Evolutionary conservation across 2,888 invertebrate species (phyloP).

Genomic region (Notodonta ziczac): DNA sequence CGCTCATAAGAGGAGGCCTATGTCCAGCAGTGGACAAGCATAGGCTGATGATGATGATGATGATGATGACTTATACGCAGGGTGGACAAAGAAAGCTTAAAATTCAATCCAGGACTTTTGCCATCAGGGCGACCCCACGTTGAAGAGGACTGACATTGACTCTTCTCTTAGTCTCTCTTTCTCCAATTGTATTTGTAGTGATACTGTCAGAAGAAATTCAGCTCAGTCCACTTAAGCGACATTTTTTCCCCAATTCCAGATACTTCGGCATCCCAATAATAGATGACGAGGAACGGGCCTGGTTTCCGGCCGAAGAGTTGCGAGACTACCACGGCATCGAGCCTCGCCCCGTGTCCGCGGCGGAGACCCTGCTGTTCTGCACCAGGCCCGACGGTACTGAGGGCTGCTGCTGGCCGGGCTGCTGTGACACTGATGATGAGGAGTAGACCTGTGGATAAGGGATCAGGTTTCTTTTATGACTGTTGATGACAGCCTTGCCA

Average conservation of each 20-base stretch:
- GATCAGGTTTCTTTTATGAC: not conserved
- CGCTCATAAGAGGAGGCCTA: too few species aligned
- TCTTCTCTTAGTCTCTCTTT: too few species aligned
- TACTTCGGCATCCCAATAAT: constrained; percentile 91
- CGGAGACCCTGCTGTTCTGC: constrained; percentile 92
- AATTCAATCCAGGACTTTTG: too few species aligned
- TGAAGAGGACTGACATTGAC: too few species aligned
- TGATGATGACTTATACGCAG: too few species aligned
- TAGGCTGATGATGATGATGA: not conserved
- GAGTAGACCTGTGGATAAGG: constrained; percentile 52
- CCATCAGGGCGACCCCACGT: too few species aligned
- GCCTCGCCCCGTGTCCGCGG: constrained; percentile 87
- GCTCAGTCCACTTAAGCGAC: too few species aligned
- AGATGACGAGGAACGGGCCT: constrained; percentile 95
- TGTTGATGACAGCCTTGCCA: too few species aligned
- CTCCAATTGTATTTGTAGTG: too few species aligned
- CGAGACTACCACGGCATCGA: constrained; percentile 95
- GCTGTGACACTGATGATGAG: constrained; percentile 79
- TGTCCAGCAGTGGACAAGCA: not conserved
- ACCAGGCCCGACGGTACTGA: constrained; percentile 93
- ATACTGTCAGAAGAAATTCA: too few species aligned
- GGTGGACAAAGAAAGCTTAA: too few species aligned
- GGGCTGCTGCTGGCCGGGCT: constrained; percentile 90
- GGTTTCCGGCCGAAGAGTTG: constrained; percentile 95
- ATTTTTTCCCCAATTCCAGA: constrained; percentile 74